These are phyloP conservation scores for Cataglyphis albicans DNA, from an alignment of 2,888 invertebrate species.

Conservation along the genomic window DNA sequence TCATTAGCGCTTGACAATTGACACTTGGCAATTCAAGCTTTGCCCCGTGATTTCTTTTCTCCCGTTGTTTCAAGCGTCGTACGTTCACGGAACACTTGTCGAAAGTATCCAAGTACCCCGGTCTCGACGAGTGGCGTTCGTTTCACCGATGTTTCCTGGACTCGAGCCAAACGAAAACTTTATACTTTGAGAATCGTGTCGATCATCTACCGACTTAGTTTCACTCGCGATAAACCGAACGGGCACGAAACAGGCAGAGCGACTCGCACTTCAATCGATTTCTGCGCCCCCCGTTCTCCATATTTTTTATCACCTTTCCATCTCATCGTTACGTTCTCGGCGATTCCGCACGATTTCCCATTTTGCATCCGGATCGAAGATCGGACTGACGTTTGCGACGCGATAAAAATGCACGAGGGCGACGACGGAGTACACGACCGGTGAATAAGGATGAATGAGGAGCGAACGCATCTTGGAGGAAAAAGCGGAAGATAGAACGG, in stretches of 20 bases:
- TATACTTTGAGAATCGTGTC: conserved; percentile 24
- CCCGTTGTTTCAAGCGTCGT: neutral
- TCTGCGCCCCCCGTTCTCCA: neutral
- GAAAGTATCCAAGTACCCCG: neutral
- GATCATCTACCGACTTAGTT: conserved; percentile 20
- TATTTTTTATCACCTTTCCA: conserved; percentile 61
- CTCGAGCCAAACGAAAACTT: conserved; percentile 18
- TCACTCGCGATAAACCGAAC: neutral
- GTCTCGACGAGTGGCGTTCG: conserved; percentile 7
- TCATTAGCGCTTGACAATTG: neutral
- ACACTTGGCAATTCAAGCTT: neutral
- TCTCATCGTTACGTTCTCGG: neutral
- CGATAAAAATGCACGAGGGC: conserved; percentile 37
- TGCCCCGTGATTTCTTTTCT: neutral
- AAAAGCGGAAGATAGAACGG: conserved; percentile 58
- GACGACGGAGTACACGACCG: neutral
- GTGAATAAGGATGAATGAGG: conserved; percentile 41
- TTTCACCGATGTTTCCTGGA: conserved; percentile 22
- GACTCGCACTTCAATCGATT: conserved; percentile 43
- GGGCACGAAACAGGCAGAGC: neutral
- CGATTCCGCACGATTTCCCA: conserved; percentile 59
- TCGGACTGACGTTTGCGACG: conserved; percentile 45
- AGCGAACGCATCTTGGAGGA: conserved; percentile 41
- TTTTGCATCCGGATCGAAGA: conserved; percentile 61
- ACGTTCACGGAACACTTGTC: conserved; percentile 13